phyloP scores from a whole-genome alignment of 2,113 vertebrate species.

The Muntiacus reevesi region DNA sequence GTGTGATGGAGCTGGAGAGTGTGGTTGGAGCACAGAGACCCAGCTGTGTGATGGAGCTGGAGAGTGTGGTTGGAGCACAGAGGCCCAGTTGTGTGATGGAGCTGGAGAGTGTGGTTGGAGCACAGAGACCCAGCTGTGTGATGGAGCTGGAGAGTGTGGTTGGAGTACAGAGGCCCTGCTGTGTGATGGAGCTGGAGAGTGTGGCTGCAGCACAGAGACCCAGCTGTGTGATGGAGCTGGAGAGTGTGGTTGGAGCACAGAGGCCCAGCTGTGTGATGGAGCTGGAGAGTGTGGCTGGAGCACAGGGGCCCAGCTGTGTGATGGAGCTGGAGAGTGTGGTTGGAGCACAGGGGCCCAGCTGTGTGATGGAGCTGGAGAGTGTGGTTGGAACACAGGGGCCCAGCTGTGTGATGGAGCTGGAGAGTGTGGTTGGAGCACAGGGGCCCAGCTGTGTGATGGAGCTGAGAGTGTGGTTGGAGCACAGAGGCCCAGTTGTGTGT shows the following conservation, averaged over 20 bases:
- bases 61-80: no score
- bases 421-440: background rate
- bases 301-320: no score
- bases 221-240: background rate
- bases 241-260: background rate
- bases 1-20: background rate
- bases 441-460: background rate
- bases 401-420: background rate
- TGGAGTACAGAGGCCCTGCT: no score
- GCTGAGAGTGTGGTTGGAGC: background rate
- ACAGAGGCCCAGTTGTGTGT: no score
- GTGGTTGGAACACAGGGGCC: no score
- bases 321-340: background rate
- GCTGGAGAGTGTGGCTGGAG: background rate
- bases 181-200: background rate
- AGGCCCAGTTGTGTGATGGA: background rate
- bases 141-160: background rate
- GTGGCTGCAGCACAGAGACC: no score
- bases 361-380: background rate
- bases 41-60: background rate
- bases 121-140: no score
- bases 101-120: background rate
- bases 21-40: no score
- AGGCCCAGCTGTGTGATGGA: background rate
- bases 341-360: accelerated